A percentile compares a stretch with the other conserved stretches of the same genome.
phyloP scores from a whole-genome alignment of 2,888 invertebrate species.

The Conistra vaccinii region DNA sequence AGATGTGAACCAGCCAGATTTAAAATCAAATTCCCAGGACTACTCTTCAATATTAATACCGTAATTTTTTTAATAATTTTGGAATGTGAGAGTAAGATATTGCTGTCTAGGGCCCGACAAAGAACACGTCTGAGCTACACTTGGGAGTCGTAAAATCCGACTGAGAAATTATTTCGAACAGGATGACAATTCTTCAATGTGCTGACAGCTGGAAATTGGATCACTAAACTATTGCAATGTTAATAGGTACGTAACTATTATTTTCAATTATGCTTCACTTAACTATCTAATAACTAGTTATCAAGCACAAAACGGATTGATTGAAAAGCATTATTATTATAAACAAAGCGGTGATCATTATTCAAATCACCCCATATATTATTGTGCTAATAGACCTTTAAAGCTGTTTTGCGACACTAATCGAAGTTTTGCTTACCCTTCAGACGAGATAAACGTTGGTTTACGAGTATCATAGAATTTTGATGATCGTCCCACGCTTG shows the following conservation, averaged over 20 bases:
- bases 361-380: conserved; percentile 35
- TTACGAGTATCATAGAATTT: conserved; percentile 47
- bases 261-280: not conserved
- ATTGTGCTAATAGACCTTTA: conserved; percentile 31
- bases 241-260: not conserved
- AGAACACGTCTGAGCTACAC: conserved; percentile 2
- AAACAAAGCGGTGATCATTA: conserved; percentile 33
- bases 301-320: conserved; percentile 17
- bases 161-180: not conserved
- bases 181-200: not conserved
- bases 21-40: conserved; percentile 43
- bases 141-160: not conserved
- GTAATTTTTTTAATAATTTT: conserved; percentile 13
- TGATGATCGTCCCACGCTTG: conserved; percentile 32
- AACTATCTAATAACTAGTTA: conserved; percentile 2
- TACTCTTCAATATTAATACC: conserved; percentile 36
- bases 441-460: conserved; percentile 22
- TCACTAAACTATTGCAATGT: not conserved
- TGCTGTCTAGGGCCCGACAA: not conserved
- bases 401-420: conserved; percentile 43
- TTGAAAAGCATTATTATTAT: conserved; percentile 37
- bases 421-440: conserved; percentile 40
- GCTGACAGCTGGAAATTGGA: not conserved
- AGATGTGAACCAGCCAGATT: conserved; percentile 58
- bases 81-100: not conserved